Evolutionary conservation across 2,888 invertebrate genomes (phyloP).

Genomic region (Odontothrips loti): DNA sequence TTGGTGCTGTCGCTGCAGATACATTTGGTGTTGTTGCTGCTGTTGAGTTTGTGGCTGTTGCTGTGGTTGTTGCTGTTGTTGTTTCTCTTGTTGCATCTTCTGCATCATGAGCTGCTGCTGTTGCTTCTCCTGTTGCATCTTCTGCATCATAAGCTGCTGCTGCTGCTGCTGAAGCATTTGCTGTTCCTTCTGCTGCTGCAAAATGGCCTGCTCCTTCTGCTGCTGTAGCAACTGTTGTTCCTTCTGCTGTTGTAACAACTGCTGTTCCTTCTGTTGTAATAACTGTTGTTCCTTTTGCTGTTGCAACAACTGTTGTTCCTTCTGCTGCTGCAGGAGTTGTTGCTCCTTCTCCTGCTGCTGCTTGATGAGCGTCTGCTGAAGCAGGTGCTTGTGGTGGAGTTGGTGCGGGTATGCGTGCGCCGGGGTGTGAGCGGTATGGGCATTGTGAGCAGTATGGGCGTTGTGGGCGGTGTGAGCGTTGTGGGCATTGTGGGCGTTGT

Average conservation of each 20-base stretch:
- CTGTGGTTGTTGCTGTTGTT: conserved; percentile 39
- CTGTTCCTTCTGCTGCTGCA: not conserved
- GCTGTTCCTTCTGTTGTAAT: not conserved
- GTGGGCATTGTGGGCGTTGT: no score
- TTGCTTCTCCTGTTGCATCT: not conserved
- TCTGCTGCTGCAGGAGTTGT: not conserved
- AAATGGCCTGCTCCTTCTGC: not conserved
- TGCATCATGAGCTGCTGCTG: not conserved
- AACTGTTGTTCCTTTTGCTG: not conserved
- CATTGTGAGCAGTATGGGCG: no score
- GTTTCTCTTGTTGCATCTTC: conserved; percentile 37
- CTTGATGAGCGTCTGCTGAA: conserved; percentile 21
- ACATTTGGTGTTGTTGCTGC: conserved; percentile 2
- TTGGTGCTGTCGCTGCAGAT: conserved; percentile 39
- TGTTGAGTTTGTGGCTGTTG: conserved; percentile 34
- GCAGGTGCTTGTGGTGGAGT: conserved; percentile 15
- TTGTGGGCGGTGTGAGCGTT: no score
- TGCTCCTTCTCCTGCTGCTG: conserved; percentile 3
- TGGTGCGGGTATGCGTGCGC: not conserved
- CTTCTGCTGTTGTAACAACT: not conserved
- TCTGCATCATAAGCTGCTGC: not conserved
- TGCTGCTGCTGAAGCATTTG: not conserved
- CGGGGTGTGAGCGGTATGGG: not conserved
- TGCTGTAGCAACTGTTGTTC: not conserved
- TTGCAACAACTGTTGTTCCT: not conserved